Percentiles rank a stretch among this genome's conserved stretches.
Conservation (phyloP, 2,113 vertebrate genomes). For the Neodontobutis hainanensis region DNA sequence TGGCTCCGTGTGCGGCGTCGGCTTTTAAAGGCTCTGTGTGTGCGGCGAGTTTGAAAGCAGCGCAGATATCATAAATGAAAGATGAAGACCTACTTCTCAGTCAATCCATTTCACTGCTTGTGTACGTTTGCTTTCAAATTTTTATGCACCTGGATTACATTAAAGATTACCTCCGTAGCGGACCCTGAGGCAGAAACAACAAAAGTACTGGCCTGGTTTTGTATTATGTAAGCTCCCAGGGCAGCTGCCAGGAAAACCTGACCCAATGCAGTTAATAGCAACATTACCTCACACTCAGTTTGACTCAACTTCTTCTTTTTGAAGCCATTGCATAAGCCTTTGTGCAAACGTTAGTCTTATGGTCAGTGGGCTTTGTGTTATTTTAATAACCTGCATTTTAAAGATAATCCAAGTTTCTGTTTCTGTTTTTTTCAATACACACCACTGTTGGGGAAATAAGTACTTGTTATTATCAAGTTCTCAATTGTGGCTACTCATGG, state of each 20-base stretch:
- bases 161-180: not conserved
- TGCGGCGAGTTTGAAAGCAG: constrained; percentile 34
- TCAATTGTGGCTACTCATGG: no score
- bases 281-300: not conserved
- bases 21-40: constrained; percentile 30
- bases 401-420: no score
- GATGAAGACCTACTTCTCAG: constrained; percentile 41
- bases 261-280: constrained; percentile 2
- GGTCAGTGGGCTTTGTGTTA: no score
- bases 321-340: not conserved
- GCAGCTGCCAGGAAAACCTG: not conserved
- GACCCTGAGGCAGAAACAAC: not conserved
- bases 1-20: constrained; percentile 3
- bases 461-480: no score
- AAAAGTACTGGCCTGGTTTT: not conserved
- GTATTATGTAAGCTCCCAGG: constrained; percentile 4
- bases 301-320: not conserved
- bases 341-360: no score
- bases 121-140: constrained; percentile 4
- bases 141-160: constrained; percentile 18
- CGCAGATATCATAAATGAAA: constrained; percentile 46
- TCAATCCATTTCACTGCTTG: constrained; percentile 21
- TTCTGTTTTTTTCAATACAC: no score
- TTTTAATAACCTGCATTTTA: no score
- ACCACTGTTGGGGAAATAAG: no score